Evolutionary conservation across 2,113 vertebrate species (phyloP).

Genomic region (Setophaga coronata): DNA sequence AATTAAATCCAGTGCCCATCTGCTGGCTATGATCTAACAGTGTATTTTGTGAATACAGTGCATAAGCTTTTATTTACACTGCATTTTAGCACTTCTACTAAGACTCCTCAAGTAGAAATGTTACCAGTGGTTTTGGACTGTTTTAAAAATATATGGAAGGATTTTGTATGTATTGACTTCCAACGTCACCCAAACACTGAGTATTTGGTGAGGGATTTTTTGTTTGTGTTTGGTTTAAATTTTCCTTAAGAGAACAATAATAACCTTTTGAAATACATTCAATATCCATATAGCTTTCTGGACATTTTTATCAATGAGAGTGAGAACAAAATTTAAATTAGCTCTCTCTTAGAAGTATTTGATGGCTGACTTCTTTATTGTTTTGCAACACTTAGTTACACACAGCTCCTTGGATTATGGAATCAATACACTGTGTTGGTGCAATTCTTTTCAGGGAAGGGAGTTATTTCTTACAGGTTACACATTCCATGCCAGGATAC

Average conservation of each 20-base stretch:
- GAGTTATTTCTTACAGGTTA: not conserved
- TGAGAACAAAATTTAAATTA: not conserved
- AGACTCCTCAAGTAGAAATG: not conserved
- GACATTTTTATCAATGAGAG: not conserved
- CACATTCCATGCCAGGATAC: not conserved
- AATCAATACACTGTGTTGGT: not conserved
- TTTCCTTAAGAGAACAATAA: not conserved
- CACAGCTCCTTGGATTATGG: not conserved
- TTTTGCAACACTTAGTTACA: not conserved
- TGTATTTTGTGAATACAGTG: not conserved
- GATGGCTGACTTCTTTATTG: not conserved
- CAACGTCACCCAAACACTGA: not conserved
- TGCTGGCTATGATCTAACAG: not conserved
- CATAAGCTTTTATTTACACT: not conserved
- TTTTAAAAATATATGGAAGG: not conserved
- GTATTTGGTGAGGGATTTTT: not conserved
- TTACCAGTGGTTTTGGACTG: not conserved
- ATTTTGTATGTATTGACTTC: not conserved
- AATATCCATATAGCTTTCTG: not conserved
- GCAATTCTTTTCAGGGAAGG: not conserved
- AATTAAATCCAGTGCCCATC: not conserved
- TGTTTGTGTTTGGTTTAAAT: not conserved
- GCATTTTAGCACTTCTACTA: not conserved
- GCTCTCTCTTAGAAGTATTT: not conserved
- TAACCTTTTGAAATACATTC: not conserved